A percentile compares a stretch with the other conserved stretches of the same genome.
phyloP scores from a whole-genome alignment of 2,113 vertebrate species.

The Uropsilus gracilis region DNA sequence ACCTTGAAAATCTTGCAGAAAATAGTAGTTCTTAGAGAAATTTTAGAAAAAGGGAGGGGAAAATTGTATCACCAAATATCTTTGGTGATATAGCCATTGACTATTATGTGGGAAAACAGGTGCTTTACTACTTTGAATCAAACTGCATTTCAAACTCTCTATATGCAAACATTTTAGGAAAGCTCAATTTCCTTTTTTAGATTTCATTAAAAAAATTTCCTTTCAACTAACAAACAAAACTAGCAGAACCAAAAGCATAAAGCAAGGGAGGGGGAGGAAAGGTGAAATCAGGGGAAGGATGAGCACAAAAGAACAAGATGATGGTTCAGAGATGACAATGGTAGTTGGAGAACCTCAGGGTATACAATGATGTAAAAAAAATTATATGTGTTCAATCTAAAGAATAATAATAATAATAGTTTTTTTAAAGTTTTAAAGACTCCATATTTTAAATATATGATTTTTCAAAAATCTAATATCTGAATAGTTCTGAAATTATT shows the following conservation, averaged over 20 bases:
- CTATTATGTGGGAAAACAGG: background rate
- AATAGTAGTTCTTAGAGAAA: background rate
- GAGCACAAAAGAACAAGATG: too few relatives aligned
- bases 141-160: background rate
- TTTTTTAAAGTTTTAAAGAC: background rate
- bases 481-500: too few relatives aligned
- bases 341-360: too few relatives aligned
- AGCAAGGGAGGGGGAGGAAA: too few relatives aligned
- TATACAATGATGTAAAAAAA: too few relatives aligned
- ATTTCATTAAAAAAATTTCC: too few relatives aligned
- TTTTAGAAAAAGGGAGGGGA: background rate
- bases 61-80: background rate
- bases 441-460: background rate
- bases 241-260: too few relatives aligned
- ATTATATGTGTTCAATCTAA: too few relatives aligned
- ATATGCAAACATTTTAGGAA: background rate
- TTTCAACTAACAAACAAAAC: too few relatives aligned
- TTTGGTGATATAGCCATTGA: background rate
- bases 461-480: background rate
- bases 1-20: background rate
- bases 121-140: accelerated
- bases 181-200: background rate
- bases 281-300: too few relatives aligned
- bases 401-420: too few relatives aligned
- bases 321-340: too few relatives aligned